Conservation (phyloP, 2,113 vertebrate species). For the Phainopepla nitens region DNA sequence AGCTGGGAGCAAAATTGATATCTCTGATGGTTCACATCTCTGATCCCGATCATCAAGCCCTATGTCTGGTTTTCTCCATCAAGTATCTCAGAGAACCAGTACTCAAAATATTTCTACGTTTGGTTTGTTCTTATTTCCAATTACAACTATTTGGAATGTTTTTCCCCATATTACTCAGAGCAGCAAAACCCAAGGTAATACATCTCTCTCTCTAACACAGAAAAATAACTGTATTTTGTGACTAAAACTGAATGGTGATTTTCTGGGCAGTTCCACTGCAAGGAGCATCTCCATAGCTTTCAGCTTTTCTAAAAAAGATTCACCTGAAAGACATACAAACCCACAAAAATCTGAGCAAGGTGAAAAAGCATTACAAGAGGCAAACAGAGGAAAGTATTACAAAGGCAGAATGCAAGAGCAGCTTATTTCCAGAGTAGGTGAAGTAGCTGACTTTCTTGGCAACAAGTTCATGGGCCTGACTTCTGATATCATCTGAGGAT, state of each 20-base stretch:
- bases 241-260: neutral
- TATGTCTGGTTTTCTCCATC: neutral
- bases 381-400: neutral
- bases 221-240: neutral
- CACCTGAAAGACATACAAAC: neutral
- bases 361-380: neutral
- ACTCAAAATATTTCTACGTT: neutral
- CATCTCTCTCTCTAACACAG: neutral
- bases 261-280: neutral
- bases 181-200: neutral
- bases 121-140: neutral
- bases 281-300: neutral
- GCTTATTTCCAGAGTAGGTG: neutral
- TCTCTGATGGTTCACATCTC: neutral
- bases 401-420: neutral
- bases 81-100: neutral
- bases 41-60: neutral
- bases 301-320: neutral
- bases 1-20: neutral
- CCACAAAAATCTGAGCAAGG: neutral
- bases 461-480: neutral
- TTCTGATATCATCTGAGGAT: neutral
- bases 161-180: neutral
- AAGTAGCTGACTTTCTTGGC: neutral
- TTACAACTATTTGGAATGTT: neutral